These are phyloP conservation scores for Eristalis intricaria DNA, from an alignment of 2,888 invertebrate species.

Conservation along the genomic window DNA sequence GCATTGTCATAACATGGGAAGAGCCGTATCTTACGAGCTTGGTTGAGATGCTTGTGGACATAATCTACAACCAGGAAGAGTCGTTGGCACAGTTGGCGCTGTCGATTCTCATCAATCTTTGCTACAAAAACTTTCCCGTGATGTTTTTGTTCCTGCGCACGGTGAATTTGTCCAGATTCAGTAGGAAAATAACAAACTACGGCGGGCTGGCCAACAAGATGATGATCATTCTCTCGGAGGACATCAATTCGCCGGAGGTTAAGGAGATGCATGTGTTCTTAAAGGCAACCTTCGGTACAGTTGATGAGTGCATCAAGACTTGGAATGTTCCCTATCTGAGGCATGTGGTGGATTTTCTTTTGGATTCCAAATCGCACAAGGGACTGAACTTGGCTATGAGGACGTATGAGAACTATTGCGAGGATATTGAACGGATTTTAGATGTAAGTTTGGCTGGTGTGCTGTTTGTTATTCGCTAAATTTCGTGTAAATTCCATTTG, in stretches of 20 bases:
- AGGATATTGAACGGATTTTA: constrained; percentile 77
- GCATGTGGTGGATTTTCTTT: constrained; percentile 79
- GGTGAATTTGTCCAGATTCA: constrained; percentile 83
- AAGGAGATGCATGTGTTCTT: constrained; percentile 78
- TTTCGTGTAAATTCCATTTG: too few species aligned
- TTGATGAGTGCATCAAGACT: constrained; percentile 77
- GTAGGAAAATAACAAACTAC: constrained; percentile 77
- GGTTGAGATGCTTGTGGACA: constrained; percentile 86
- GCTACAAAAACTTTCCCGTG: constrained; percentile 89
- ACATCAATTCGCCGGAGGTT: constrained; percentile 77
- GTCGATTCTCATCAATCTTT: constrained; percentile 89
- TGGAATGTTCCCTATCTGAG: constrained; percentile 79
- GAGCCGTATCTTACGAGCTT: constrained; percentile 88
- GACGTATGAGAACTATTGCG: constrained; percentile 76
- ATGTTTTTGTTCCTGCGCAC: constrained; percentile 88
- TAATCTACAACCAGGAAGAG: constrained; percentile 83
- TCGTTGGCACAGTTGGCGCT: constrained; percentile 82
- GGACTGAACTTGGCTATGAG: constrained; percentile 78
- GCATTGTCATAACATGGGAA: constrained; percentile 90
- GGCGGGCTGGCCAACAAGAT: constrained; percentile 79
- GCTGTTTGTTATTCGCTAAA: not conserved
- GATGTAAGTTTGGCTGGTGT: constrained; percentile 75
- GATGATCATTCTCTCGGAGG: constrained; percentile 79
- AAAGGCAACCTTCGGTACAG: constrained; percentile 77
- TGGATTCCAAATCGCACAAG: constrained; percentile 76